Conservation (phyloP, 2,113 vertebrate species). For the Gobio gobio region DNA sequence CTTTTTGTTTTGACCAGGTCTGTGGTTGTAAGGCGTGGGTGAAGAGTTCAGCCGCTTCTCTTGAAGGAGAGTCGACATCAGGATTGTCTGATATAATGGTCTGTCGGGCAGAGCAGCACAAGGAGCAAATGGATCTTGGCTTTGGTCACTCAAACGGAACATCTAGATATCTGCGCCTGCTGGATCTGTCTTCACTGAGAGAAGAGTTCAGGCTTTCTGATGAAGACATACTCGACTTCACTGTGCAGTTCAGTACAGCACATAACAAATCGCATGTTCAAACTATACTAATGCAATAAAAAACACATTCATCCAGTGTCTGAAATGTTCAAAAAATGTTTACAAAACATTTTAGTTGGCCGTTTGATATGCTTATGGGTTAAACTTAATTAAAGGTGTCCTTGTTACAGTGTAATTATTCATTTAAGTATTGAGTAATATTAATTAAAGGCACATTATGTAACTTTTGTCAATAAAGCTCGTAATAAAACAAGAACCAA, state of each 20-base stretch:
- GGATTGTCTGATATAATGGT: slow-evolving; percentile 2
- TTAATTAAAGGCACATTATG: too few species aligned
- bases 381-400: too few species aligned
- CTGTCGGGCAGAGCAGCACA: not conserved
- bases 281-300: not conserved
- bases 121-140: slow-evolving; percentile 1
- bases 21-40: not conserved
- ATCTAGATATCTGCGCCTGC: slow-evolving; percentile 4
- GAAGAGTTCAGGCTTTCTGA: not conserved
- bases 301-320: not conserved
- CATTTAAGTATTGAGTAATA: too few species aligned
- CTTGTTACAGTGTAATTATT: too few species aligned
- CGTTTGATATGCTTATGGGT: not conserved
- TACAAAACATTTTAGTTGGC: not conserved
- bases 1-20: not conserved
- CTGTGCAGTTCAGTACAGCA: not conserved
- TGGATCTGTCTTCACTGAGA: not conserved
- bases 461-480: too few species aligned
- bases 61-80: not conserved
- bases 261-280: not conserved
- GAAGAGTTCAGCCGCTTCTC: not conserved
- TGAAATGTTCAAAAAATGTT: not conserved
- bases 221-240: not conserved
- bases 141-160: slow-evolving; percentile 7
- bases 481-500: too few species aligned